Evolutionary conservation across 1,140 invertebrate genomes (phyloP).

Genomic region (Neodiprion lecontei): DNA sequence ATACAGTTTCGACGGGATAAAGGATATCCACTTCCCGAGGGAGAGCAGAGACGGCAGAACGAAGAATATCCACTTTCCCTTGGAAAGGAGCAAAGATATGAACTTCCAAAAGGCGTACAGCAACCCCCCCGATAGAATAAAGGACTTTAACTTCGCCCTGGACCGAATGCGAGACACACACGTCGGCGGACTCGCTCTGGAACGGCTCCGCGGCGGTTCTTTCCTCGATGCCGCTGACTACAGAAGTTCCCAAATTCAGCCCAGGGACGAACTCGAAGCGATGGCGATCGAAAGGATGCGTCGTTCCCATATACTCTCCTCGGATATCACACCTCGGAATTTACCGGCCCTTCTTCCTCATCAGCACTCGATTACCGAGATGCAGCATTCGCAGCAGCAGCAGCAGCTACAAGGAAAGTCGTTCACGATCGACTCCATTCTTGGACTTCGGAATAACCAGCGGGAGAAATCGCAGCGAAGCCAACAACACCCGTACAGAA

Average conservation of each 20-base stretch:
- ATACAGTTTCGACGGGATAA: constrained; percentile 33
- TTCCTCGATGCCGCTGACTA: constrained; percentile 36
- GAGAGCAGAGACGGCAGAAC: constrained; percentile 31
- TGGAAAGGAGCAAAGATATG: constrained; percentile 40
- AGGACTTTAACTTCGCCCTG: constrained; percentile 40
- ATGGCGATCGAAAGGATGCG: constrained; percentile 53
- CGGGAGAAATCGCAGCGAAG: constrained; percentile 49
- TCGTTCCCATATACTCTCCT: constrained; percentile 45
- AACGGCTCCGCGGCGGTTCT: constrained; percentile 35
- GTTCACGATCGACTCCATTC: constrained; percentile 82
- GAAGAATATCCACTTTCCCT: constrained; percentile 35
- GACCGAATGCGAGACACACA: constrained; percentile 41
- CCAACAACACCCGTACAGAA: constrained; percentile 49
- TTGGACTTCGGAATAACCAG: constrained; percentile 67
- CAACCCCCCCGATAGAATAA: constrained; percentile 38
- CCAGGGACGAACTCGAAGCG: constrained; percentile 43
- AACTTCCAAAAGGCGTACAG: constrained; percentile 43
- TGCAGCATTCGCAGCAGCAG: constrained; percentile 50
- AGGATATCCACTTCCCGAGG: neutral
- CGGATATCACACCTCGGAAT: constrained; percentile 43
- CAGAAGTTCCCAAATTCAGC: constrained; percentile 46
- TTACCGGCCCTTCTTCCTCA: constrained; percentile 29
- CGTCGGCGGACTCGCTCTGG: constrained; percentile 34
- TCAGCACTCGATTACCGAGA: constrained; percentile 17
- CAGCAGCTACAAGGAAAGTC: constrained; percentile 66